Evolutionary conservation across 2,113 vertebrate species (phyloP), one percentile per base, ranked within the genome.

Genomic region (Pyxicephalus adspersus): DNA sequence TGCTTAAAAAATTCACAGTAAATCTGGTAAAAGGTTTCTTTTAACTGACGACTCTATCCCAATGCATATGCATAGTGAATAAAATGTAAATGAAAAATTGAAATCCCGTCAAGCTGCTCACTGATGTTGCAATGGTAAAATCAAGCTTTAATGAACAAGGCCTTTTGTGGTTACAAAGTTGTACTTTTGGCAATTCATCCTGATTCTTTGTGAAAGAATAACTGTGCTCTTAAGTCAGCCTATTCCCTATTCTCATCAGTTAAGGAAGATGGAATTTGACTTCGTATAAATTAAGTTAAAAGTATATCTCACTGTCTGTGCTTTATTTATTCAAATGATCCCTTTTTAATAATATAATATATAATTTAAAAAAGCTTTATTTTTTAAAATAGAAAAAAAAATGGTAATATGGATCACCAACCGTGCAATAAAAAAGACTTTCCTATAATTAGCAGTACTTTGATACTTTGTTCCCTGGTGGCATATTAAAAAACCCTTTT

Each of bases 151-250:
- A 76, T 64, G 74, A 76, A n/a, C 60, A 29, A 61, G 60, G 34
- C 60, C 74, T 76, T 73, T 58, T 64, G 74, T 64, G 74, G 74
- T 76, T 76, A 34, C 20, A 76, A 76, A 76, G 74, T 63, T 76
- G 17, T 51, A 20, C 60, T 50, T 76, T 76, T 64, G 74, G 38
- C 38, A 64, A 64, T 51, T 64, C 38, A 63, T 51, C 58, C 64
- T 64, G 22, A 76, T 76, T 76, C 38, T 64, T 76, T 76, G 58
- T 76, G 60, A 38, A 76, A 76, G 74, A 64, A 76, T 64, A 76
- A 50, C 38, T 76, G 17, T 73, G 31, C 52, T 57, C 16, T 34
- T 76, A 45, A 45, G 34, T 64, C 29, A 64, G 23, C n/a, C 60
- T 63, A 76, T 64, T 64, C 45, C 74, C 74, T 19, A 52, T 45